Conservation (phyloP, 2,113 vertebrate genomes). For the Rhagologus leucostigma region DNA sequence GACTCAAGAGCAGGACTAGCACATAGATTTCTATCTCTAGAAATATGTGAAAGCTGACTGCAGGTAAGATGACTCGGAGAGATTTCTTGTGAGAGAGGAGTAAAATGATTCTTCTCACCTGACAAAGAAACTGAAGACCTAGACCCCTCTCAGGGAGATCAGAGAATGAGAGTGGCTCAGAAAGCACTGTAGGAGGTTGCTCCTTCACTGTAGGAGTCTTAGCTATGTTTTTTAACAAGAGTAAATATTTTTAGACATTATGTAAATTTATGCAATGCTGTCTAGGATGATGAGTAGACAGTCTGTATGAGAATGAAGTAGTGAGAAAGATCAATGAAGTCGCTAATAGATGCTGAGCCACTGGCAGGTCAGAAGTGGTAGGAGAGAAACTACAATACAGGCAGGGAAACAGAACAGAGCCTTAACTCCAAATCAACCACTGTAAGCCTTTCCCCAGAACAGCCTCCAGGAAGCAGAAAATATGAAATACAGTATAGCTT, state of each 20-base stretch:
- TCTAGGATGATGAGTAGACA: neutral
- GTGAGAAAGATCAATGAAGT: neutral
- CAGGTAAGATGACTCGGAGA: neutral
- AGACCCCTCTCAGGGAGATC: neutral
- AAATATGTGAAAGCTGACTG: neutral
- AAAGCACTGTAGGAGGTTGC: neutral
- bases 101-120: neutral
- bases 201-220: neutral
- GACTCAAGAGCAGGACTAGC: neutral
- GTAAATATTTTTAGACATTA: constrained; percentile 17
- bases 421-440: neutral
- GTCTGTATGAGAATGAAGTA: neutral
- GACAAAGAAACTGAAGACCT: constrained; percentile 14
- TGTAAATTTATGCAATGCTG: neutral
- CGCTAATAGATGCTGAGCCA: neutral
- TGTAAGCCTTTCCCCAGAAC: neutral
- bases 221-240: neutral
- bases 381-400: neutral
- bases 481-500: neutral
- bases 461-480: neutral
- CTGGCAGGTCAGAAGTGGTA: neutral
- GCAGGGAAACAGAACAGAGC: neutral
- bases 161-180: neutral
- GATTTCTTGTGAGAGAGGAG: neutral
- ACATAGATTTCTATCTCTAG: neutral